These are phyloP conservation scores for Sceloporus tristichus DNA, from an alignment of 2,113 vertebrate species.

Conservation along the genomic window DNA sequence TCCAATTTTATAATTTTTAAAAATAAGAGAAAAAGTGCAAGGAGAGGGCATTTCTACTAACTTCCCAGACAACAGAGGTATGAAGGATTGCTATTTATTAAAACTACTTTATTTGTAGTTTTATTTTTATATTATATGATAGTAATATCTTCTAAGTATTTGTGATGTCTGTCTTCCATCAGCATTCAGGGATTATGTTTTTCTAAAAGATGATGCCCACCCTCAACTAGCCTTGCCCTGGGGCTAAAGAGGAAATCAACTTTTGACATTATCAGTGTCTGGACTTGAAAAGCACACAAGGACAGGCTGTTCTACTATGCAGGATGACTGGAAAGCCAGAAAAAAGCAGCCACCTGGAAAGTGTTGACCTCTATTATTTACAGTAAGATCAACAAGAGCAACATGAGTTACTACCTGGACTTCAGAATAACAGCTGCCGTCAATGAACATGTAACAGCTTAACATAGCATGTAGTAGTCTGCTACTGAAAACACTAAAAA, in stretches of 20 bases:
- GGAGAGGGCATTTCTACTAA: background rate
- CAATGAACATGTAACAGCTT: background rate
- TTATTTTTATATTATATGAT: background rate
- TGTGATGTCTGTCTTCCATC: background rate
- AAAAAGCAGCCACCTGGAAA: slow-evolving; percentile 28
- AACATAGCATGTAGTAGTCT: no score
- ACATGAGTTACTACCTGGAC: background rate
- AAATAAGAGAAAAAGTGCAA: background rate
- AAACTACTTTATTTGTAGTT: background rate
- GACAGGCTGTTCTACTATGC: slow-evolving; percentile 8
- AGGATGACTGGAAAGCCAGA: background rate
- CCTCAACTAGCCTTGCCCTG: background rate
- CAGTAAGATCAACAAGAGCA: background rate
- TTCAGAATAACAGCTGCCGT: background rate
- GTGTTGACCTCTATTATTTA: background rate
- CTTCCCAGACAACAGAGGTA: background rate
- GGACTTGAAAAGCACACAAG: slow-evolving; percentile 28
- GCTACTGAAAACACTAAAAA: no score
- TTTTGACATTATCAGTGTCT: background rate
- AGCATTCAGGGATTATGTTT: background rate
- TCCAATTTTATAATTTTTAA: background rate
- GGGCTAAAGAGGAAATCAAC: background rate
- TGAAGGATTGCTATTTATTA: background rate
- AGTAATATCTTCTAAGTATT: background rate
- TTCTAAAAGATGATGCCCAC: background rate